Percentiles rank a stretch among this genome's conserved stretches.
phyloP scores from a whole-genome alignment of 2,888 invertebrate genomes.

The Mimas tiliae region DNA sequence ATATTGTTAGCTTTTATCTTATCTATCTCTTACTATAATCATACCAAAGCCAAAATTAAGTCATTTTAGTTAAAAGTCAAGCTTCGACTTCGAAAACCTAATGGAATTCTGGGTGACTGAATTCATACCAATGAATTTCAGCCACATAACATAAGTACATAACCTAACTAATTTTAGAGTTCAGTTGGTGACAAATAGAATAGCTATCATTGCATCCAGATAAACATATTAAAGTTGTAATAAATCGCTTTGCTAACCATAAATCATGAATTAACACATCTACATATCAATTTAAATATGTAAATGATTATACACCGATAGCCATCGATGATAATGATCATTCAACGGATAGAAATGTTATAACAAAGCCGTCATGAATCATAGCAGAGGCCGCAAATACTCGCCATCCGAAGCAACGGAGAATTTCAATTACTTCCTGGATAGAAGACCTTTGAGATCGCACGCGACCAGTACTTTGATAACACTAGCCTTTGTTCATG shows the following conservation, averaged over 20 bases:
- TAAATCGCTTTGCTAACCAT: slow-evolving; percentile 33
- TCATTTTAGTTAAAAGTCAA: no score
- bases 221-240: not conserved
- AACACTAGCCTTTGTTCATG: slow-evolving; percentile 5
- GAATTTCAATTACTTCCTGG: slow-evolving; percentile 66
- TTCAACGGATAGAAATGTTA: slow-evolving; percentile 10
- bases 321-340: slow-evolving; percentile 1
- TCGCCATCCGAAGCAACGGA: slow-evolving; percentile 37
- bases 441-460: slow-evolving; percentile 33
- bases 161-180: no score
- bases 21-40: no score
- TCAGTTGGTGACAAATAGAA: no score
- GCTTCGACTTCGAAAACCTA: no score
- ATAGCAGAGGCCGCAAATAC: slow-evolving; percentile 23
- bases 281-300: slow-evolving; percentile 23
- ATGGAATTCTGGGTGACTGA: no score
- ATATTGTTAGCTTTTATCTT: not conserved
- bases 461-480: slow-evolving; percentile 21
- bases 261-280: not conserved
- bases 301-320: not conserved
- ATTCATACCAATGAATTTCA: no score
- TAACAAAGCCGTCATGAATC: slow-evolving; percentile 10
- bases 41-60: no score
- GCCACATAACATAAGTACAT: no score
- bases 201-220: no score